Conservation (phyloP, 2,113 vertebrate species). For the Chunga burmeisteri region DNA sequence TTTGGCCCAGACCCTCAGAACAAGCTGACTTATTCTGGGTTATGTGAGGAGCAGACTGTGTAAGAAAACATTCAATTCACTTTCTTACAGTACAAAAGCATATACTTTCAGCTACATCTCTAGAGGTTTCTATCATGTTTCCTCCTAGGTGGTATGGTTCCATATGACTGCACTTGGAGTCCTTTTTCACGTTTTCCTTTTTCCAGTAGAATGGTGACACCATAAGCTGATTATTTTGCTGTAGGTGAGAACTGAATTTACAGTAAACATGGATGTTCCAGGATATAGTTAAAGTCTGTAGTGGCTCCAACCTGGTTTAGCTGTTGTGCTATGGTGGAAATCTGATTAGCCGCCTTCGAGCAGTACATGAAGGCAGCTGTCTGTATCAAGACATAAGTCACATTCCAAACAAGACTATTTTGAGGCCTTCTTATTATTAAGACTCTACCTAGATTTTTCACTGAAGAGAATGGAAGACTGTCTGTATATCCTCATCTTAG, state of each 20-base stretch:
- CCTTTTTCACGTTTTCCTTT: background rate
- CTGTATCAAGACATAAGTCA: background rate
- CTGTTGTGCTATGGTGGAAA: background rate
- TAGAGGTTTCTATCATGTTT: background rate
- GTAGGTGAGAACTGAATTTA: background rate
- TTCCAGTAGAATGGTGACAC: background rate
- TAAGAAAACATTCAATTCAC: background rate
- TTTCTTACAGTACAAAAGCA: background rate
- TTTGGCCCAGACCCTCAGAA: background rate
- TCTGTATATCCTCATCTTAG: background rate
- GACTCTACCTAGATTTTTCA: background rate
- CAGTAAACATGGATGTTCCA: background rate
- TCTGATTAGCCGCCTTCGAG: background rate
- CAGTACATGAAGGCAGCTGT: background rate
- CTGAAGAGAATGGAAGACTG: background rate
- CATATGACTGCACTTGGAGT: background rate
- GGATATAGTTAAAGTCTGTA: background rate
- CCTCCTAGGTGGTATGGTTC: background rate
- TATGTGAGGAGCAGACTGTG: background rate
- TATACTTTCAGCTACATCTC: background rate
- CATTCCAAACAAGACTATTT: background rate
- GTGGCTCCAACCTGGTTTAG: background rate
- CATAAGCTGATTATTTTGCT: background rate
- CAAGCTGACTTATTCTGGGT: background rate
- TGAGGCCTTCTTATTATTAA: background rate